Base-by-base conservation (phyloP, 2,797 vertebrate species). In the Mareca strepera region DNA sequence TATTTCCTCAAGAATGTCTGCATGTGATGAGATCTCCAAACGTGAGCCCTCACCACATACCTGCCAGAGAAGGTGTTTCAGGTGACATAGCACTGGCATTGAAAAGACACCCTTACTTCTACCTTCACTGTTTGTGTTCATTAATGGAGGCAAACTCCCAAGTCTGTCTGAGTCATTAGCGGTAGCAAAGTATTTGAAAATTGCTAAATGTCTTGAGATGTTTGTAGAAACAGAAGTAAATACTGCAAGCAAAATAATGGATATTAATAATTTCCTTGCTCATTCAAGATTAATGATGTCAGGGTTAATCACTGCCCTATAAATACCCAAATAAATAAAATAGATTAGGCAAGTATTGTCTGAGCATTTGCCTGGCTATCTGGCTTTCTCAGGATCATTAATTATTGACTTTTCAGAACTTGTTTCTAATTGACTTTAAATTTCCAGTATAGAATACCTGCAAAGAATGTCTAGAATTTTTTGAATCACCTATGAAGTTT, bases 191-290 rank as follows among this genome's bases (percentile, higher is more conserved):
- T 67, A 37, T 88, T 94, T 88, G 76, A 52, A 83, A 90, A 66
- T 83, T 78, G 69, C 82, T 93, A 53, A 92, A 90, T 81, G 28
- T 92, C 91, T 91, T 58, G 66, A 92, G 91, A 55, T 94, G 63
- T 81, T 95, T 88, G 84, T 67, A 92, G 89, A 92, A 93, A 63
- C 39, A 83, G 90, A 77, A 93, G 29, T 41, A 82, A 96, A 88
- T 69, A 72, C 29, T 67, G 84, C 78, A 91, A 73, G 66, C 55
- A 83, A 86, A 91, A 86, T 69, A 92, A 91, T 64, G 55, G 92
- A 89, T 94, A 96, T 91, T 59, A 95, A 95, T 91, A 31, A 69
- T 85, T 92, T 89, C n/a, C 17, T 59, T 78, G 53, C 70, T 90
- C 79, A 62, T 81, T 95, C 73, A 81, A 69, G 69, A 87, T 93